These are phyloP conservation scores for Rhinopomastus cyanomelas DNA, from an alignment of 2,113 vertebrate genomes.

Conservation along the genomic window DNA sequence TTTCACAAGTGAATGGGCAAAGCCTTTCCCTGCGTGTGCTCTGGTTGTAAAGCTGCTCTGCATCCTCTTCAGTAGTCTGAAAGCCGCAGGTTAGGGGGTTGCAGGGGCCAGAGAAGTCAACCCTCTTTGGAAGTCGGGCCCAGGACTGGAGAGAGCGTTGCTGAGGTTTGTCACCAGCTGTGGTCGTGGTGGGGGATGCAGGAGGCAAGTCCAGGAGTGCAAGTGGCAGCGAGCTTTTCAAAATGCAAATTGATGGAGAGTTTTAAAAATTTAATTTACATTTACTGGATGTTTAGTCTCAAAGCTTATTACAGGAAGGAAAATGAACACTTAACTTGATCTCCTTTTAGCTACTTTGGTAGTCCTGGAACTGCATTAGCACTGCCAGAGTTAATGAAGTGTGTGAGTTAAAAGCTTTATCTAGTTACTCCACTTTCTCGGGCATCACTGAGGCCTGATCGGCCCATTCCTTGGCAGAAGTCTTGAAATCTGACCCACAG, in stretches of 20 bases:
- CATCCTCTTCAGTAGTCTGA: not conserved
- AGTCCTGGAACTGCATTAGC: not conserved
- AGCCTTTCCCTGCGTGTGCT: not conserved
- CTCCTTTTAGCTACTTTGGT: not conserved
- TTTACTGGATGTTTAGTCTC: not conserved
- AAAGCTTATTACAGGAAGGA: not conserved
- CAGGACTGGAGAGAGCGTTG: not conserved
- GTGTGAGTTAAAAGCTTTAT: not conserved
- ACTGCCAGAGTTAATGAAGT: not conserved
- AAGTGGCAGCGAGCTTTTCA: not conserved
- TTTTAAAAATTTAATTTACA: not conserved
- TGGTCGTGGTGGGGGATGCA: not conserved
- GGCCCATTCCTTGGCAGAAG: not conserved
- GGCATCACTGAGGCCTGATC: rapidly evolving
- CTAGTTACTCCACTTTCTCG: not conserved
- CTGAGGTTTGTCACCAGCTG: rapidly evolving
- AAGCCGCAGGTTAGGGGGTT: not conserved
- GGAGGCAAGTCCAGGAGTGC: not conserved
- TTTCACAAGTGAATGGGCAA: conserved; percentile 19
- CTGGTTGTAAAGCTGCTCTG: not conserved
- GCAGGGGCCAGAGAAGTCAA: not conserved
- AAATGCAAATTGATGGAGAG: not conserved
- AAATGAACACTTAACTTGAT: not conserved
- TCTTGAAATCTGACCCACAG: not conserved
- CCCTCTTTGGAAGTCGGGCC: not conserved